Percentiles rank a stretch among this genome's conserved stretches.
Conservation (phyloP, 2,888 invertebrate genomes). For the Noctua janthe region DNA sequence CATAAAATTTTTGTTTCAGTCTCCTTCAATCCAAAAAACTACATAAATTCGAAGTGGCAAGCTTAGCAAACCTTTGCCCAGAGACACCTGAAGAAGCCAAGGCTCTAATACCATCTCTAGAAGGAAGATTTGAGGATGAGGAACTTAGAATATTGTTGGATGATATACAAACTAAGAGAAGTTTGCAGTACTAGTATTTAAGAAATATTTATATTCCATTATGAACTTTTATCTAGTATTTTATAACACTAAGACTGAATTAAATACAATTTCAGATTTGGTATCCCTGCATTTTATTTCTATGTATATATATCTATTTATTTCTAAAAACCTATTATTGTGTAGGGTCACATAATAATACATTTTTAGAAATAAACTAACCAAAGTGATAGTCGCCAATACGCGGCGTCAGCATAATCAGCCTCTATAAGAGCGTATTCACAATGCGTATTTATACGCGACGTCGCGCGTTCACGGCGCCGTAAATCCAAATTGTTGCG, state of each 20-base stretch:
- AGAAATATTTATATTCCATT: slow-evolving; percentile 21
- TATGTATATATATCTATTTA: background rate
- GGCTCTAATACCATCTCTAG: slow-evolving; percentile 98
- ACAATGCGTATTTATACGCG: background rate
- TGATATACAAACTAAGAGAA: slow-evolving; percentile 99
- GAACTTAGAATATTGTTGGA: slow-evolving; percentile 98
- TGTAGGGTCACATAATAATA: too few relatives aligned
- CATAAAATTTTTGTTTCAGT: slow-evolving; percentile 90
- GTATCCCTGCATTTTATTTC: slow-evolving; percentile 25
- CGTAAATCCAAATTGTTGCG: background rate
- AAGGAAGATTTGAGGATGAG: slow-evolving; percentile 99
- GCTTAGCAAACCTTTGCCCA: slow-evolving; percentile 99
- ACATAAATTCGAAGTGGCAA: slow-evolving; percentile 99
- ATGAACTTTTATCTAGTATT: slow-evolving; percentile 15
- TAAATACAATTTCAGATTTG: slow-evolving; percentile 45
- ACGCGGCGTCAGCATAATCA: background rate
- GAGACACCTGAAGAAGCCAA: slow-evolving; percentile 99
- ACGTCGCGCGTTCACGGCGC: background rate
- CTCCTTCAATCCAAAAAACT: slow-evolving; percentile 97
- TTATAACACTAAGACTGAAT: slow-evolving; percentile 41
- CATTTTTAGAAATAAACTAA: background rate
- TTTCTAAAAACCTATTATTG: background rate
- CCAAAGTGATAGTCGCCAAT: background rate
- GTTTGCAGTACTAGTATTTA: slow-evolving; percentile 96
- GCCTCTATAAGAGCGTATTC: background rate